Percentiles rank a stretch among this genome's conserved stretches.
phyloP scores from a whole-genome alignment of 2,113 vertebrate species.

The Sphaerodactylus townsendi region DNA sequence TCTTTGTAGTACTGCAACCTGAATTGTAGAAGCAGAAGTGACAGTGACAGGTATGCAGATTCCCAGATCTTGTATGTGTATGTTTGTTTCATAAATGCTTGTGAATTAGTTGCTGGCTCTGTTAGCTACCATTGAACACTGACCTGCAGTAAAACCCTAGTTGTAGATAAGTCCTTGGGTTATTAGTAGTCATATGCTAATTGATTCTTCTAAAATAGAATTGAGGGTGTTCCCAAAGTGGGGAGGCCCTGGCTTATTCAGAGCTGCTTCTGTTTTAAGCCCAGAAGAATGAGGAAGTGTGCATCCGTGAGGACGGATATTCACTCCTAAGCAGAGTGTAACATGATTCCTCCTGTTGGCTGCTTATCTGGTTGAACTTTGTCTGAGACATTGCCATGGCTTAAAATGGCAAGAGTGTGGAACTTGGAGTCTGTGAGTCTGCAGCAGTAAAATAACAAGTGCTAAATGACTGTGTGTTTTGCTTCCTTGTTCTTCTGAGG shows the following conservation, averaged over 20 bases:
- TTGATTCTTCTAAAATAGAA: not conserved
- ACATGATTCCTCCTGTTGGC: not conserved
- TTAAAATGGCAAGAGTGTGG: not conserved
- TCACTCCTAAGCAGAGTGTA: not conserved
- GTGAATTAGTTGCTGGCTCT: not conserved
- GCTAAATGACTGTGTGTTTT: not conserved
- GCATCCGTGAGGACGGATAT: not conserved
- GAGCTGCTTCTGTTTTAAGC: not conserved
- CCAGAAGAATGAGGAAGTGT: not conserved
- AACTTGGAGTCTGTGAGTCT: not conserved
- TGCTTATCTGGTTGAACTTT: conserved; percentile 51
- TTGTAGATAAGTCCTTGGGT: not conserved
- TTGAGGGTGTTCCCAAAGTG: not conserved
- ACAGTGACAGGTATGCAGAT: not conserved
- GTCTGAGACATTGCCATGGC: conserved; percentile 10
- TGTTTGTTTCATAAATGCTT: not conserved
- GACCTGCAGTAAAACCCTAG: not conserved
- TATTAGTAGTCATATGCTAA: not conserved
- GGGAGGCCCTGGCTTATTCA: not conserved
- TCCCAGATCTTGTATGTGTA: not conserved
- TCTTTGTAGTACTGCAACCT: not conserved
- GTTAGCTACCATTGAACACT: not conserved
- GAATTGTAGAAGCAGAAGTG: not conserved
- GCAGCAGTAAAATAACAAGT: rapidly evolving
- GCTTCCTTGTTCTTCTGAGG: not conserved